Base-by-base conservation (phyloP, 2,113 vertebrate genomes). In the Callionymus lyra region DNA sequence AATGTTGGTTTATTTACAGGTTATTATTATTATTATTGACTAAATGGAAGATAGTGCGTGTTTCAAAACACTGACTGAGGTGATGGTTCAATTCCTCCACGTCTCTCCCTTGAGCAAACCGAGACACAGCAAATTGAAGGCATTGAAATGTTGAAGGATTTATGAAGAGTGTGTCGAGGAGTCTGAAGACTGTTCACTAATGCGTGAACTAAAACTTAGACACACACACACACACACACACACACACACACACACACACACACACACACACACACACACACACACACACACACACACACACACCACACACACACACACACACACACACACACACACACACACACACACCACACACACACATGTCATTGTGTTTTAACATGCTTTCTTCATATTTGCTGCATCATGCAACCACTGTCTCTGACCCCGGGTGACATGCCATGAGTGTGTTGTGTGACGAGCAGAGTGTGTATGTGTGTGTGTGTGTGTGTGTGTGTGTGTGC, bases 351-450 rank as follows among this genome's bases (percentile, higher is more conserved):
- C 8, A 27, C 21, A 27, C 21, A 27, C n/a, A n/a, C n/a, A 27
- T 27, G 21, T 27, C 8, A 8, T 27, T 27, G 21, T 53, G 47
- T 57, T 39, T 49, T 52, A 38, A 57, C 15, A 3, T 50, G 38
- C 31, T 42, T 37, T 58, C 14, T 12, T 35, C 12, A 53, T 40
- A 53, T 67, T 74, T 73, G 78, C 75, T 71, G 71, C 52, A 63
- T 81, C 78, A 79, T 62, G 63, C 10, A 12, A 9, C 31, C 49
- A 44, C 34, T 10, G 34, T 19, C 4, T 45, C 34, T 49, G 31
- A 19, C n/a, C 10, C 6, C 38, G 46, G 4, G 4, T 44, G 13
- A 58, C 15, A 54, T 49, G 40, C 32, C 42, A 12, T 9, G 31
- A 34, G 32, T 17, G 16, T 3, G 13, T 6, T 53, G 17, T 41